A percentile compares a stretch with the other conserved stretches of the same genome.
These are phyloP conservation scores for Scylla paramamosain DNA, from an alignment of 1,140 invertebrate species.

Conservation along the genomic window DNA sequence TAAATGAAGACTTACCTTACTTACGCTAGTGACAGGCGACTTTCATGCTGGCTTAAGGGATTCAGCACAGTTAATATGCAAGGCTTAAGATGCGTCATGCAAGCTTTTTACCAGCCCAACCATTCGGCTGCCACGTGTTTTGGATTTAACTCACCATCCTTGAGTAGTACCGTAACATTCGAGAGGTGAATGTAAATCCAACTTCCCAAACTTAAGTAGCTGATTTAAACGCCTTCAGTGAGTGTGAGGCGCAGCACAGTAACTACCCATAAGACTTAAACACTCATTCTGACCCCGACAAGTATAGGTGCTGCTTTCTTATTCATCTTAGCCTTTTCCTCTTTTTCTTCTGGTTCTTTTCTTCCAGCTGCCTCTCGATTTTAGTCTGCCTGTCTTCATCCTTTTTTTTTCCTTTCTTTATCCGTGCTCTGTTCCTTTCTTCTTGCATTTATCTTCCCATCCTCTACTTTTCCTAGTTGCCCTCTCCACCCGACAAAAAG, in stretches of 20 bases:
- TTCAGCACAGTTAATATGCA: background rate
- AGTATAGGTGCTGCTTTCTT: background rate
- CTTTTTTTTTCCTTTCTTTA: background rate
- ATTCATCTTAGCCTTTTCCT: background rate
- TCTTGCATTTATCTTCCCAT: background rate
- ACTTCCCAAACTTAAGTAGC: too few relatives aligned
- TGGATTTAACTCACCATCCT: too few relatives aligned
- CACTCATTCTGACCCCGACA: too few relatives aligned
- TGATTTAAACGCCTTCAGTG: too few relatives aligned
- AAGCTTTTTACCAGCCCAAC: background rate
- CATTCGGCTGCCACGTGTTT: too few relatives aligned
- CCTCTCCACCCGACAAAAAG: background rate
- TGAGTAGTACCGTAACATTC: too few relatives aligned
- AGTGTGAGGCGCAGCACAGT: too few relatives aligned
- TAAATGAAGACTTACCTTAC: background rate
- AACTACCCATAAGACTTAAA: too few relatives aligned
- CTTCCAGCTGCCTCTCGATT: background rate
- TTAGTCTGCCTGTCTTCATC: background rate
- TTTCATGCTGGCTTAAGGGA: too few relatives aligned
- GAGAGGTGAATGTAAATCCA: too few relatives aligned
- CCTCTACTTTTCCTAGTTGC: slow-evolving; percentile 17
- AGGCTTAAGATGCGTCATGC: background rate
- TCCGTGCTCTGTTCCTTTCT: background rate
- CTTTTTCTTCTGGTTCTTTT: background rate
- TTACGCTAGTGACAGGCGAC: background rate